Evolutionary conservation across 2,797 vertebrate species (phyloP).

Genomic region (Lepus townsendii): DNA sequence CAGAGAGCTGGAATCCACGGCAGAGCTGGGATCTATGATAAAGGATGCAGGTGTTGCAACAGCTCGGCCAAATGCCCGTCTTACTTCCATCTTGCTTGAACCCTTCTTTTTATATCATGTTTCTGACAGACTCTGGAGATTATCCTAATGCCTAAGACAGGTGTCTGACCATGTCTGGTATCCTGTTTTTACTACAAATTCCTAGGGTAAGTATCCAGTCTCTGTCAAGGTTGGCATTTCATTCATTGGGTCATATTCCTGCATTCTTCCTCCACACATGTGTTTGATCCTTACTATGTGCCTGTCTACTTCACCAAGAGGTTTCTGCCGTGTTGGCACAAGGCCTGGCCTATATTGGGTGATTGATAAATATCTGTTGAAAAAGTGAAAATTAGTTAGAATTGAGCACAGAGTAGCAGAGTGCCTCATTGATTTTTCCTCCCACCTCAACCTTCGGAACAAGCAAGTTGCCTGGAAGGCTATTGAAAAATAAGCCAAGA

Average conservation of each 20-base stretch:
- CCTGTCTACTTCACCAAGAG: neutral
- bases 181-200: neutral
- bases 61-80: no score
- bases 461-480: neutral
- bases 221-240: neutral
- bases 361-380: slow-evolving; percentile 54
- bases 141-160: neutral
- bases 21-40: no score
- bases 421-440: neutral
- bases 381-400: slow-evolving; percentile 68
- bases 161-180: neutral
- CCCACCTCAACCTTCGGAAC: neutral
- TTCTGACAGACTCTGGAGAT: neutral
- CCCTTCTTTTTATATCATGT: neutral
- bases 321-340: slow-evolving; percentile 41
- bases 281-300: neutral
- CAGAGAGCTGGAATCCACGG: no score
- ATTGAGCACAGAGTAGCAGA: slow-evolving; percentile 42
- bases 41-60: no score
- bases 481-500: slow-evolving; percentile 44
- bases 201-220: neutral
- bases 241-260: neutral
- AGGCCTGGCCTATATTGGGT: slow-evolving; percentile 31
- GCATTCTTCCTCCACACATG: neutral
- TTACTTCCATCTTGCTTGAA: no score